Conservation (phyloP, 1,140 invertebrate species). For the Drosophila burlai region DNA sequence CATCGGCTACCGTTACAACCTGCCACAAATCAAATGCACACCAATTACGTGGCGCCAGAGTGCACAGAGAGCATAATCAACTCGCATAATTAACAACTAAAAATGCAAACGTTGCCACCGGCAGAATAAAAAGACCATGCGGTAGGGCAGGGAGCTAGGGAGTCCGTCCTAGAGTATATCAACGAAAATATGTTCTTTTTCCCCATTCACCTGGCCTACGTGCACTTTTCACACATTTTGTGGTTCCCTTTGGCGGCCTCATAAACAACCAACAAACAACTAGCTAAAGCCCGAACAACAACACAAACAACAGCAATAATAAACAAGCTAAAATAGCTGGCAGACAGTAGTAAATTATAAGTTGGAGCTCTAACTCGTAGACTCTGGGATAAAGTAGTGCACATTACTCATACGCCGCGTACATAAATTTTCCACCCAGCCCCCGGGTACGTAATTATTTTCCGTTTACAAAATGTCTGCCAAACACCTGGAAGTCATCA, state of each 20-base stretch:
- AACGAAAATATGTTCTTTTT: constrained; percentile 69
- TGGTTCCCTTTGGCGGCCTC: constrained; percentile 58
- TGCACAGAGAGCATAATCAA: constrained; percentile 80
- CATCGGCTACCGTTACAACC: constrained; percentile 71
- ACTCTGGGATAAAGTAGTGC: constrained; percentile 64
- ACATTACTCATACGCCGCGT: constrained; percentile 78
- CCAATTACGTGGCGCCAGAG: constrained; percentile 80
- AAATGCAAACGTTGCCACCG: constrained; percentile 63
- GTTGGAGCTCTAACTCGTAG: constrained; percentile 64
- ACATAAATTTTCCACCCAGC: constrained; percentile 72
- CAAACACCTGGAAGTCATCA: constrained; percentile 60
- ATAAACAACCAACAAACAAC: constrained; percentile 66
- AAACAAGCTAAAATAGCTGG: constrained; percentile 71
- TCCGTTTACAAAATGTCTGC: constrained; percentile 78
- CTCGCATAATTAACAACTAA: constrained; percentile 82
- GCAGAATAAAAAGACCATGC: constrained; percentile 35
- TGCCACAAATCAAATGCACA: constrained; percentile 82
- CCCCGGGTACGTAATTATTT: constrained; percentile 72
- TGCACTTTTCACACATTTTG: constrained; percentile 83
- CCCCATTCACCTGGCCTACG: constrained; percentile 31
- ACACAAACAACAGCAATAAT: constrained; percentile 43
- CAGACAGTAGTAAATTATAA: constrained; percentile 83
- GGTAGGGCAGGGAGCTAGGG: not conserved
- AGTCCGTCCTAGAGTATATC: constrained; percentile 44
- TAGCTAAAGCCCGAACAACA: constrained; percentile 46